Base-by-base conservation (phyloP, 2,888 invertebrate genomes). In the Phania funesta region DNA sequence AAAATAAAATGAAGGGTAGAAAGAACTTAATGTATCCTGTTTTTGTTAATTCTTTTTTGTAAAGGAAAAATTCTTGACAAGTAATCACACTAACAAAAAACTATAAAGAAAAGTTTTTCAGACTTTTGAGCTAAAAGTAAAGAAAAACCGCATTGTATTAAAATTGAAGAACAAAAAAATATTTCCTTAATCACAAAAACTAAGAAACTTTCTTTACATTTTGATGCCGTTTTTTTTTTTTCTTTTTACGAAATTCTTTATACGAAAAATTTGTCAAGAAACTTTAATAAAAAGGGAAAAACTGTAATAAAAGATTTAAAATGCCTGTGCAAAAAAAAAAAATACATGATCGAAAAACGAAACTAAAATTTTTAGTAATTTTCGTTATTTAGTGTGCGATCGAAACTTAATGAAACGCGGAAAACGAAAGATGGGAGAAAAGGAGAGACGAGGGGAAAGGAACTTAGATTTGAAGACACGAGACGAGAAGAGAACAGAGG, bases 1-100 rank as follows among this genome's bases (percentile, higher is more conserved):
- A 78, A 78, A 74, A 65, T 67, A 81, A 81, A 68, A 68, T 78
- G 78, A 82, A 82, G 82, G 74, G 58, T 78, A 78, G 44, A 70
- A 77, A 54, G 35, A 65, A 68, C 70, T 78, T 65, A 70, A 82
- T 78, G 74, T 78, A 78, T 82, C 68, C 68, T 74, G 68, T 74
- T 77, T 75, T 68, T 70, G 20, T 76, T 60, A 8, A 26, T 44
- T 1, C n/a, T 41, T 65, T 75, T 65, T 38, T 20, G 38, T 9
- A 0, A 48, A 65, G 9, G 4, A 64, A 64, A 35, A 79, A 73
- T 35, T 44, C 65, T 67, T 73, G 71, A 73, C 71, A 65, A 65
- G 48, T 48, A 54, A 48, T 56, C 56, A 50, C 32, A 65, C 32
- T 56, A 58, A 67, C 16, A 44, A 46, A 70, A 46, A 73, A 29